Evolutionary conservation across 2,797 vertebrate species (phyloP).

Genomic region (Trachurus trachurus): DNA sequence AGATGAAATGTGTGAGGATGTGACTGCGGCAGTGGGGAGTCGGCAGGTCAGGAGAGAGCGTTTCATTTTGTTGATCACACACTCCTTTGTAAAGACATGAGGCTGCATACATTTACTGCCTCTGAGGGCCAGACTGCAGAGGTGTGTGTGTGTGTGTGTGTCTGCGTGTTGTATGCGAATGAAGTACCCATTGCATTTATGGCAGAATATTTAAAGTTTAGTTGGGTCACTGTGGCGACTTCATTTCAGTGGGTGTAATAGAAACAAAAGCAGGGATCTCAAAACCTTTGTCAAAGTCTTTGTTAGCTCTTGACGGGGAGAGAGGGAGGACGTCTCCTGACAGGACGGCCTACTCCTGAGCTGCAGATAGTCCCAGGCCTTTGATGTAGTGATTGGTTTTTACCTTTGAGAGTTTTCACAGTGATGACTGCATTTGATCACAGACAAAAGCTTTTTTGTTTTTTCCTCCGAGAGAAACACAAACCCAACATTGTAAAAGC

Average conservation of each 20-base stretch:
- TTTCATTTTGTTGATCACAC: slow-evolving; percentile 16
- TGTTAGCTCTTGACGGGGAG: neutral
- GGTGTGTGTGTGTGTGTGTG: neutral
- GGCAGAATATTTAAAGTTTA: slow-evolving; percentile 10
- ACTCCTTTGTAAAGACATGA: slow-evolving; percentile 1
- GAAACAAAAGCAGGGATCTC: neutral
- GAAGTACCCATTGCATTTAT: slow-evolving; percentile 16
- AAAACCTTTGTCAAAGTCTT: neutral
- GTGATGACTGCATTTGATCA: neutral
- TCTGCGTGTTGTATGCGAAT: neutral
- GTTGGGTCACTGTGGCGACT: neutral
- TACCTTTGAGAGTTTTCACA: neutral
- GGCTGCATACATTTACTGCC: slow-evolving; percentile 21
- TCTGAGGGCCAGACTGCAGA: slow-evolving; percentile 18
- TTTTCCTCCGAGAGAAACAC: neutral
- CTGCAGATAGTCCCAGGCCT: neutral
- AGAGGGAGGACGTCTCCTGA: neutral
- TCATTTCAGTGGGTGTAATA: neutral
- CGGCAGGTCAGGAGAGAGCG: neutral
- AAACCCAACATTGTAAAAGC: neutral
- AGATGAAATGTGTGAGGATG: neutral
- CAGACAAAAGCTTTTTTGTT: neutral
- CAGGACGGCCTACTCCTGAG: neutral
- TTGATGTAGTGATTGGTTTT: neutral
- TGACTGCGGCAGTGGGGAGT: neutral